Conservation (phyloP, 2,113 vertebrate genomes). For the Phoenicopterus ruber region DNA sequence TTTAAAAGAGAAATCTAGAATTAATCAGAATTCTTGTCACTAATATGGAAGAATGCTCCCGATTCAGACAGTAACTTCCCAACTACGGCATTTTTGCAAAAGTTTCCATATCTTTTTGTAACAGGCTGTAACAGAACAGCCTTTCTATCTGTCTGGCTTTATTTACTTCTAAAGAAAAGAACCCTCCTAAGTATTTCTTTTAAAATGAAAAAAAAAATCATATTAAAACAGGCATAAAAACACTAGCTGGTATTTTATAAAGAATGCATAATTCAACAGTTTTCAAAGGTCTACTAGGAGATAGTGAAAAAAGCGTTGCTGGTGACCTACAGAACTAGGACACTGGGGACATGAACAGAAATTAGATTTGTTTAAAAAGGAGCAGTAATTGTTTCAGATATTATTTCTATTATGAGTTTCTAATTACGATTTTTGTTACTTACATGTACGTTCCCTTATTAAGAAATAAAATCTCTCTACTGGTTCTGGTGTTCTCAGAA, state of each 20-base stretch:
- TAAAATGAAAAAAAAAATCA: neutral
- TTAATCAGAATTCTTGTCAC: neutral
- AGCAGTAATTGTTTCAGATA: neutral
- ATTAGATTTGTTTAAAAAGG: neutral
- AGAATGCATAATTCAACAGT: neutral
- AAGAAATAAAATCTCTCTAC: neutral
- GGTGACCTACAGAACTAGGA: neutral
- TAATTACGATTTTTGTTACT: neutral
- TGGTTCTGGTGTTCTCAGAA: neutral
- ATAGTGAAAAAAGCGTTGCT: neutral
- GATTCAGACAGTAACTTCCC: neutral
- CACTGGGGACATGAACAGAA: neutral
- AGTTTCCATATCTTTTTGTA: neutral
- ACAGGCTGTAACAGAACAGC: neutral
- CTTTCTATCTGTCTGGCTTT: neutral
- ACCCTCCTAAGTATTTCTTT: neutral
- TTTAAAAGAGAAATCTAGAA: neutral
- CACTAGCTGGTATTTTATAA: neutral
- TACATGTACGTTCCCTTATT: neutral
- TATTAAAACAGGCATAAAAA: neutral
- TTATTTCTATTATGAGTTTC: neutral
- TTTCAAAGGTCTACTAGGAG: neutral
- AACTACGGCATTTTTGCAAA: neutral
- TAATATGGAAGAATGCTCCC: neutral
- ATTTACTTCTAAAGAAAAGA: neutral